A percentile compares a stretch with the other conserved stretches of the same genome.
phyloP scores from a whole-genome alignment of 2,797 vertebrate species.

The Tolypeutes matacus region DNA sequence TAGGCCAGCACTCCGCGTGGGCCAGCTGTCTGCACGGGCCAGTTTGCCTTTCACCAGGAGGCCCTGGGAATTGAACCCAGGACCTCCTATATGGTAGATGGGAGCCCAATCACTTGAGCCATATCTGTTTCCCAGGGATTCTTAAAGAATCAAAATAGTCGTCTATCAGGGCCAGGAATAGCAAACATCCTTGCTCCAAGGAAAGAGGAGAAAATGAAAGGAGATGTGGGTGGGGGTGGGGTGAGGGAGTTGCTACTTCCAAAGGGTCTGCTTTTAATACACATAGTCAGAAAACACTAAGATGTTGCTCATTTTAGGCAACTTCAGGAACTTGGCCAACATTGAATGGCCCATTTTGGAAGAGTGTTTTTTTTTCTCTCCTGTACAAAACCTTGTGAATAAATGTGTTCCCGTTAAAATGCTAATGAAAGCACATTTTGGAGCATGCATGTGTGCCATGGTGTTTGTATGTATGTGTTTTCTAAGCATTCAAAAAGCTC shows the following conservation, averaged over 20 bases:
- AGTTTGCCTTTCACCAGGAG: too few relatives aligned
- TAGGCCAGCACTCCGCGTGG: too few relatives aligned
- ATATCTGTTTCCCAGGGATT: not conserved
- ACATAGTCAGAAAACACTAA: not conserved
- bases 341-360: not conserved
- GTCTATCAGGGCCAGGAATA: not conserved
- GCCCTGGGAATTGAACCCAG: too few relatives aligned
- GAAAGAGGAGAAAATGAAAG: not conserved
- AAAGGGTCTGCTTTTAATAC: not conserved
- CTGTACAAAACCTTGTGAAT: not conserved
- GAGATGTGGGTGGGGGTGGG: too few relatives aligned
- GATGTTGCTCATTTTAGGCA: not conserved
- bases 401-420: not conserved
- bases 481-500: not conserved
- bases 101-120: too few relatives aligned
- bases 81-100: too few relatives aligned
- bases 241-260: not conserved
- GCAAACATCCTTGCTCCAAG: rapidly evolving
- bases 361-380: not conserved
- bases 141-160: not conserved
- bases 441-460: rapidly evolving
- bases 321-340: not conserved
- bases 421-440: not conserved
- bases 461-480: not conserved
- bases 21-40: too few relatives aligned